Evolutionary conservation across 2,113 vertebrate genomes (phyloP), one percentile per base, ranked within the genome.

Genomic region (Epinephelus lanceolatus): DNA sequence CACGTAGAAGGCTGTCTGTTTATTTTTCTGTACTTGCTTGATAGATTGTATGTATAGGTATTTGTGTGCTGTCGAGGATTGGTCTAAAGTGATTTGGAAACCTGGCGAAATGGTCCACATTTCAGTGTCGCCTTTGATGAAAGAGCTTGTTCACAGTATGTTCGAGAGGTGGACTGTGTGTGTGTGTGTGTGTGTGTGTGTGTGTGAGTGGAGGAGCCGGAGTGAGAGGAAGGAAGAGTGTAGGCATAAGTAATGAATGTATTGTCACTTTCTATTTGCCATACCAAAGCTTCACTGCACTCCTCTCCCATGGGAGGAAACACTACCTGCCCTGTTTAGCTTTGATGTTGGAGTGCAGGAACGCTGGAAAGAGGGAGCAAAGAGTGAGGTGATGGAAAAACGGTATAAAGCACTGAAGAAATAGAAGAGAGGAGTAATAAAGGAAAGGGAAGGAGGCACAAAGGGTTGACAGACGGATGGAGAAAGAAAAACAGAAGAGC

Each of bases 181-280:
- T 70, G 57, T 57, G 21, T 30, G 12, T 40, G 62, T 77, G 75
- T 75, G 72, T 80, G 49, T 75, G 55, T 65, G 47, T 23, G 62
- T 14, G 12, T 40, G 62, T 77, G 75, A 75, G 72, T 80, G 49
- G 25, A 12, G 37, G 52, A 2, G 66, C 53, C 1, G 4, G 59
- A 59, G 56, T n/a, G 30, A 73, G 60, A 79, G 63, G 47, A 67
- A 74, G 69, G 59, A 78, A 86, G 63, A 53, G 27, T 71, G 83
- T 77, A 63, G 81, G 81, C 84, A 87, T 83, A 83, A 89, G 87
- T 89, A 94, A 94, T 92, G 76, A 89, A 88, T 88, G 71, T 78
- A 81, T 89, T 92, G 91, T 92, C 93, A 86, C 86, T 89, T 92
- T 86, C 68, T 82, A 86, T 93, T 94, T 92, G 71, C 76, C 21